phyloP scores from a whole-genome alignment of 2,113 vertebrate genomes.

The Oxyura jamaicensis region DNA sequence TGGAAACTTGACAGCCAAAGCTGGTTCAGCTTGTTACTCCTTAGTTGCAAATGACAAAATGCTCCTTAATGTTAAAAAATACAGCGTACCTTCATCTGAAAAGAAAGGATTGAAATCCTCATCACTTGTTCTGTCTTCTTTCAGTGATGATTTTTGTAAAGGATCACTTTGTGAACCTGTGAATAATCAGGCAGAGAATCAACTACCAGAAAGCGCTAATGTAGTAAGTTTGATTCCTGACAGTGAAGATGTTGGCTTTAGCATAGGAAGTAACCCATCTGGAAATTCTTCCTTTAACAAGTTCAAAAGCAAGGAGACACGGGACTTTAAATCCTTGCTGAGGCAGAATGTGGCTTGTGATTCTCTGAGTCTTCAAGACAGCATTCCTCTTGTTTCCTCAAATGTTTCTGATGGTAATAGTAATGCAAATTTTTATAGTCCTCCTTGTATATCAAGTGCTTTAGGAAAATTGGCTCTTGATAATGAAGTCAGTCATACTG shows the following conservation, averaged over 20 bases:
- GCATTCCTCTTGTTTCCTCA: slow-evolving; percentile 29
- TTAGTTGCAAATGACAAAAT: slow-evolving; percentile 52
- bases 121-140: slow-evolving; percentile 51
- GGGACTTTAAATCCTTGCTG: slow-evolving; percentile 74
- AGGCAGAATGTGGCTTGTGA: slow-evolving; percentile 29
- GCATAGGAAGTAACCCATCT: slow-evolving; percentile 35
- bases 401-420: slow-evolving; percentile 18
- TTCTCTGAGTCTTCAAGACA: slow-evolving; percentile 35
- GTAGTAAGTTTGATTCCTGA: slow-evolving; percentile 51
- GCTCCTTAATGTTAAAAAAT: slow-evolving; percentile 57
- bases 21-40: slow-evolving; percentile 58
- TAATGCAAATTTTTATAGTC: slow-evolving; percentile 43
- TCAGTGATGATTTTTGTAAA: slow-evolving; percentile 61
- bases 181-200: slow-evolving; percentile 42
- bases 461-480: slow-evolving; percentile 76
- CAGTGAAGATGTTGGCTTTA: slow-evolving; percentile 47
- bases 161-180: slow-evolving; percentile 31
- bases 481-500: slow-evolving; percentile 39
- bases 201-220: slow-evolving; percentile 27
- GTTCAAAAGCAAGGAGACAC: slow-evolving; percentile 46
- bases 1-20: slow-evolving; percentile 62
- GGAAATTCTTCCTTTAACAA: slow-evolving; percentile 52
- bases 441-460: slow-evolving; percentile 67
- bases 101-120: slow-evolving; percentile 65
- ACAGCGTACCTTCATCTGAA: slow-evolving; percentile 49